phyloP scores from a whole-genome alignment of 2,797 vertebrate species.

The Malurus leucopterus region DNA sequence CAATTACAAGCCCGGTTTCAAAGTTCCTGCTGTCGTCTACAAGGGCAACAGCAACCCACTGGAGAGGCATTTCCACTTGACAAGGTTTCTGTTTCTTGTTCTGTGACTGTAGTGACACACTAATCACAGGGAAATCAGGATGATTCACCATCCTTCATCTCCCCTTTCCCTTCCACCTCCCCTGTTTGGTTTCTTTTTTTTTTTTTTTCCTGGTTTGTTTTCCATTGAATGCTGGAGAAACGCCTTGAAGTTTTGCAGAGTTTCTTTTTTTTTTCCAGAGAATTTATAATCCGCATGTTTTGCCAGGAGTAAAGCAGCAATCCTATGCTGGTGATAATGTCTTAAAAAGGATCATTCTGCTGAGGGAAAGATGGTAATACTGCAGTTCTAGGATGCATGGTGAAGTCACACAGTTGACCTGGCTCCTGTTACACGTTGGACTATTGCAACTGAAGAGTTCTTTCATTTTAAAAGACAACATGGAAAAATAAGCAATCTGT shows the following conservation, averaged over 20 bases:
- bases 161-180: slow-evolving; percentile 40
- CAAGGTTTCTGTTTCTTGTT: slow-evolving; percentile 71
- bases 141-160: slow-evolving; percentile 68
- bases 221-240: slow-evolving; percentile 74
- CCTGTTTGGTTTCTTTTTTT: neutral
- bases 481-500: slow-evolving; percentile 71
- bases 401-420: slow-evolving; percentile 66
- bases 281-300: slow-evolving; percentile 68
- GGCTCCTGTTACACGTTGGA: slow-evolving; percentile 67
- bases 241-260: slow-evolving; percentile 72
- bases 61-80: slow-evolving; percentile 75
- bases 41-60: slow-evolving; percentile 71
- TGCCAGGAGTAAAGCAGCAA: slow-evolving; percentile 72
- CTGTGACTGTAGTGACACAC: slow-evolving; percentile 77
- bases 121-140: slow-evolving; percentile 75
- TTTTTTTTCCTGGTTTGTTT: slow-evolving; percentile 24
- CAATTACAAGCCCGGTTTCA: slow-evolving; percentile 68
- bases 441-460: slow-evolving; percentile 64
- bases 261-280: slow-evolving; percentile 31
- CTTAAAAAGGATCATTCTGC: slow-evolving; percentile 55
- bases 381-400: slow-evolving; percentile 65
- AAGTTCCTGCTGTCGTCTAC: slow-evolving; percentile 72
- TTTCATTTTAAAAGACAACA: slow-evolving; percentile 66
- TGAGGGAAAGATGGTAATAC: slow-evolving; percentile 60
- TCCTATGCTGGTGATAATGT: slow-evolving; percentile 55